These are phyloP conservation scores for Ptiloglossa arizonensis DNA, from an alignment of 1,140 invertebrate genomes.

Conservation along the genomic window DNA sequence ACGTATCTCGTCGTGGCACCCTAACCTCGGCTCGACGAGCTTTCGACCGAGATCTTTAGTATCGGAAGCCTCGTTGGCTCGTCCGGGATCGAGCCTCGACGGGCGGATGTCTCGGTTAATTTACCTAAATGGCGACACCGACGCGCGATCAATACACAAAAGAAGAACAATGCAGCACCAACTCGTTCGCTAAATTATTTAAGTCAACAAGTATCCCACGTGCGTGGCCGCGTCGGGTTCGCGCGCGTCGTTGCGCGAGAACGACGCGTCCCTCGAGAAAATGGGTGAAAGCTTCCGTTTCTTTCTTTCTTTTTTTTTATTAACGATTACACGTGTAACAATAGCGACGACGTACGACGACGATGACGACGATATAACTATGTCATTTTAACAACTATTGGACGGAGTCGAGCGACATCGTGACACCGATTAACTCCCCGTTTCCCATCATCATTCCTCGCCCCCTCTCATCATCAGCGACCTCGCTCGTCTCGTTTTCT, in stretches of 20 bases:
- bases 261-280: slow-evolving; percentile 2
- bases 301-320: too few relatives aligned
- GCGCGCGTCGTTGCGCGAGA: slow-evolving; percentile 8
- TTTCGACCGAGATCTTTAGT: slow-evolving; percentile 8
- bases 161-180: slow-evolving; percentile 55
- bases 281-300: not conserved
- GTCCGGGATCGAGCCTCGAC: not conserved
- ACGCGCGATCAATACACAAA: slow-evolving; percentile 50
- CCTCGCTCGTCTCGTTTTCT: slow-evolving; percentile 66
- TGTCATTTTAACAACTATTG: slow-evolving; percentile 67
- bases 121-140: slow-evolving; percentile 30
- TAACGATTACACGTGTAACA: slow-evolving; percentile 50
- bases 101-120: not conserved
- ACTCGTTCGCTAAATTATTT: slow-evolving; percentile 50
- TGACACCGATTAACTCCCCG: slow-evolving; percentile 23
- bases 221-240: not conserved
- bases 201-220: slow-evolving; percentile 37
- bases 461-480: slow-evolving; percentile 42
- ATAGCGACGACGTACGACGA: slow-evolving; percentile 57
- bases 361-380: slow-evolving; percentile 56
- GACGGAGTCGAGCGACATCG: slow-evolving; percentile 70
- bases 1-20: slow-evolving; percentile 20
- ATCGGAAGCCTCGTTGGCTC: slow-evolving; percentile 8
- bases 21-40: not conserved
- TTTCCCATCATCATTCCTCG: not conserved